Percentiles rank a stretch among this genome's conserved stretches.
These are phyloP conservation scores for Micronycteris hirsuta DNA, from an alignment of 2,113 vertebrate genomes.

Conservation along the genomic window DNA sequence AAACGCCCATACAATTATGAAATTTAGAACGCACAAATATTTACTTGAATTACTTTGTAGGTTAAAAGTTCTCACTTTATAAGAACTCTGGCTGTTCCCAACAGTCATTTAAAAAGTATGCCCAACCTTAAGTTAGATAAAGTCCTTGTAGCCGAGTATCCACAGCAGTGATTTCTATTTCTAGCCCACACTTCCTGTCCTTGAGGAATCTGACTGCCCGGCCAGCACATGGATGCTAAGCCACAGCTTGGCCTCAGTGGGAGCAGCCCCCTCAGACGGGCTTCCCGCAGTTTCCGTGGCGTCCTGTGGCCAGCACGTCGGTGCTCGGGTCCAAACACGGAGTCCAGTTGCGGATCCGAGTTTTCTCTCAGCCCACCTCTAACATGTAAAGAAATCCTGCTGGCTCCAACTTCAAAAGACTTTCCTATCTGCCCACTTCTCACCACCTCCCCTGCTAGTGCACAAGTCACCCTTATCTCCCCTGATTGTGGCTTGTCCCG, in stretches of 20 bases:
- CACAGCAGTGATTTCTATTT: not conserved
- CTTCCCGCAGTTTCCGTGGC: too few species aligned
- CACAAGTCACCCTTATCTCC: fast-evolving
- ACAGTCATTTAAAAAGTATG: not conserved
- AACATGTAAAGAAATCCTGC: not conserved
- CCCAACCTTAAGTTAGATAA: not conserved
- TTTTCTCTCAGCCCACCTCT: not conserved
- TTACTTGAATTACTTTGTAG: not conserved
- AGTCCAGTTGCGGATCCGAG: not conserved
- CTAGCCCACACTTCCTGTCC: not conserved
- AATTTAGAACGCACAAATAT: not conserved
- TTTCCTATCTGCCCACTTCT: not conserved
- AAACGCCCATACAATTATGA: not conserved
- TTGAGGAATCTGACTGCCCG: not conserved
- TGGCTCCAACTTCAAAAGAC: not conserved
- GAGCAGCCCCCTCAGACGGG: not conserved
- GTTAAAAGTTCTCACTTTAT: not conserved
- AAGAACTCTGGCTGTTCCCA: not conserved
- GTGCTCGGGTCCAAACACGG: not conserved
- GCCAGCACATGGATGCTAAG: too few species aligned
- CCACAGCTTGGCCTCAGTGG: fast-evolving
- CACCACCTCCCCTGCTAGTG: fast-evolving
- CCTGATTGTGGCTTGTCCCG: not conserved
- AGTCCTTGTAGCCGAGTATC: not conserved
- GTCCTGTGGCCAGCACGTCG: not conserved